Evolutionary conservation across 2,113 vertebrate species (phyloP), one percentile per base, ranked within the genome.

Genomic region (Edolisoma coerulescens): DNA sequence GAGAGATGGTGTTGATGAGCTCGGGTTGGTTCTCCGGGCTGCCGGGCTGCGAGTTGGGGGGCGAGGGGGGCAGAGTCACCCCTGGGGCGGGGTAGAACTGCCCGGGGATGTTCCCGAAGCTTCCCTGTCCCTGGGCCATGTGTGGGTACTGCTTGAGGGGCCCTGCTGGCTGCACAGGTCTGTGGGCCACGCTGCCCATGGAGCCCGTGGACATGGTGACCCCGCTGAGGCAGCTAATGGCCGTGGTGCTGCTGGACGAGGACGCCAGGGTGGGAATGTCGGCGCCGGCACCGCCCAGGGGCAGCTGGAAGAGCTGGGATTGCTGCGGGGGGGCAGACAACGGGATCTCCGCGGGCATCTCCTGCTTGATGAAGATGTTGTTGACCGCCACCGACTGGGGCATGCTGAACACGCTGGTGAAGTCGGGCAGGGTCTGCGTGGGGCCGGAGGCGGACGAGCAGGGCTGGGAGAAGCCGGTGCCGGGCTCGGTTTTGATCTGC

Each of bases 321-420:
- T 98, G 98, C 59, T 98, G 98, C 0, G 98, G 98, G 2, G 97
- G 97, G 13, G 91, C 10, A 0, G 96, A 7, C 13, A 98, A 91
- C 19, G 99, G 98, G 27, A 99, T 95, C 16, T 97, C 97, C 0
- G 97, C 42, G 8, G 96, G 94, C 96, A 98, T 68, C 93, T 99
- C 98, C 32, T 99, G 98, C 89, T 99, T 99, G 94, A 99, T 97
- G 94, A 99, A 99, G 77, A 99, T 98, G 71, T 97, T 98, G 97
- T 98, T 99, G 86, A 98, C 98, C 0, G 98, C 98, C 92, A 98
- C 97, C 0, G 98, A 97, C 57, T 99, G 99, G 3, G 98, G 98
- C 90, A 99, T 93, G 92, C 98, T 99, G 98, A 99, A 99, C 86
- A 99, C 99, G 0, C 99, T 99, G 88, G 99, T 99, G 98, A 99